phyloP scores from a whole-genome alignment of 2,888 invertebrate species.

The Cetonia aurata region DNA sequence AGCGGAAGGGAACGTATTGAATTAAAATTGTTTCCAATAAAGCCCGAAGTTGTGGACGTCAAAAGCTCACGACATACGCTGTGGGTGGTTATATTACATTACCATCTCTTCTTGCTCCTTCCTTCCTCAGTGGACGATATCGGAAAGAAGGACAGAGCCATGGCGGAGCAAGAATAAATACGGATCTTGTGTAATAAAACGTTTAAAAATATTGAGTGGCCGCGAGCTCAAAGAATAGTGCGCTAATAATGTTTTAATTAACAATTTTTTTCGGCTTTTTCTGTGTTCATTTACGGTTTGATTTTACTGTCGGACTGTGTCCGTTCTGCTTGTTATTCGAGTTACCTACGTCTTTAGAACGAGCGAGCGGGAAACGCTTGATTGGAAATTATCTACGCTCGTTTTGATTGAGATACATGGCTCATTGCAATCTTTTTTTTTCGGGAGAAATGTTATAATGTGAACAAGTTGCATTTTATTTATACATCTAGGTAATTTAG shows the following conservation, averaged over 20 bases:
- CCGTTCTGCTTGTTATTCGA: constrained; percentile 20
- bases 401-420: constrained; percentile 10
- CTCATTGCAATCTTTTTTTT: too few species aligned
- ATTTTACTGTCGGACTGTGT: constrained; percentile 33
- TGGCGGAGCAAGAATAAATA: constrained; percentile 36
- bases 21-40: constrained; percentile 49
- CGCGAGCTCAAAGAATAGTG: constrained; percentile 37
- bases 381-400: constrained; percentile 23
- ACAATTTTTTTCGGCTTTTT: constrained; percentile 33
- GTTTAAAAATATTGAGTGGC: constrained; percentile 39
- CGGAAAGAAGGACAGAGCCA: constrained; percentile 22
- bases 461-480: too few species aligned
- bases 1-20: constrained; percentile 40
- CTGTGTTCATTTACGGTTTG: constrained; percentile 36
- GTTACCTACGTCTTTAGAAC: constrained; percentile 15
- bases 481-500: too few species aligned
- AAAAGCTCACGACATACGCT: constrained; percentile 52
- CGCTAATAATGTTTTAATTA: constrained; percentile 43
- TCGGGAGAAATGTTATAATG: too few species aligned
- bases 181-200: constrained; percentile 42
- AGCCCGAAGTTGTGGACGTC: constrained; percentile 44
- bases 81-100: constrained; percentile 55
- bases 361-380: constrained; percentile 22
- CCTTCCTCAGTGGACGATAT: constrained; percentile 28
- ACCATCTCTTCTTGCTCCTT: constrained; percentile 47